Percentiles rank a stretch among this genome's conserved stretches.
Evolutionary conservation across 1,140 invertebrate genomes (phyloP).

Genomic region (Drosophila ficusphila): DNA sequence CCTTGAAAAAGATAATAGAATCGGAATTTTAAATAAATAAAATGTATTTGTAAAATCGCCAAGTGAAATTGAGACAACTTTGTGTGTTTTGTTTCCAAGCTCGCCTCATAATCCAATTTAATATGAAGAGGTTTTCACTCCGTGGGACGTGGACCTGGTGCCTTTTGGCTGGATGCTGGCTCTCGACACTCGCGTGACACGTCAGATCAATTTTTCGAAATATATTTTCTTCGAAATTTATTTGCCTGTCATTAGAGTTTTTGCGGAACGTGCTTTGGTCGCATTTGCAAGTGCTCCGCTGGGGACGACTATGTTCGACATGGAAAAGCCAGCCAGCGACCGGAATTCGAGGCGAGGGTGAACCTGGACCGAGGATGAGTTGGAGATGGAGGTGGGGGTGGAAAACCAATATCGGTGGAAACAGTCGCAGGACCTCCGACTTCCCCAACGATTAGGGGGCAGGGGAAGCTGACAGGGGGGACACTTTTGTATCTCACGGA

Average conservation of each 20-base stretch:
- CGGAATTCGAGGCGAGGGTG: neutral
- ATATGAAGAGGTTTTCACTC: neutral
- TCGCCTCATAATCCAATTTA: conserved; percentile 3
- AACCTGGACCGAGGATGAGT: neutral
- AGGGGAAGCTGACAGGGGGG: conserved; percentile 29
- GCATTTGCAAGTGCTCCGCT: conserved; percentile 70
- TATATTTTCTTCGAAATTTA: conserved; percentile 79
- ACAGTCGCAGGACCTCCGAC: conserved; percentile 46
- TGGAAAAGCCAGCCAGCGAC: conserved; percentile 12
- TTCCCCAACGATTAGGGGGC: conserved; percentile 25
- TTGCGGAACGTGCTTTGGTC: conserved; percentile 76
- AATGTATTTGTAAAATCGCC: neutral
- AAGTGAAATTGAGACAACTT: neutral
- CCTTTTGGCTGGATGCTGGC: conserved; percentile 16
- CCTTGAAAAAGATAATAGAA: too few species aligned
- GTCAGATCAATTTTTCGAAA: conserved; percentile 81
- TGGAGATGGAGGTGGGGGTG: neutral
- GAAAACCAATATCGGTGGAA: conserved; percentile 36
- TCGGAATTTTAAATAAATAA: too few species aligned
- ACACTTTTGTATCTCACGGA: conserved; percentile 48
- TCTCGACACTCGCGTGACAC: conserved; percentile 66
- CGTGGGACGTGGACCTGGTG: neutral
- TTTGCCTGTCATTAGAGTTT: conserved; percentile 81
- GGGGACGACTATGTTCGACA: conserved; percentile 65
- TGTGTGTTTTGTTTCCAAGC: conserved; percentile 10